Conservation (phyloP, 2,797 vertebrate species). For the Macropus fuliginosus region DNA sequence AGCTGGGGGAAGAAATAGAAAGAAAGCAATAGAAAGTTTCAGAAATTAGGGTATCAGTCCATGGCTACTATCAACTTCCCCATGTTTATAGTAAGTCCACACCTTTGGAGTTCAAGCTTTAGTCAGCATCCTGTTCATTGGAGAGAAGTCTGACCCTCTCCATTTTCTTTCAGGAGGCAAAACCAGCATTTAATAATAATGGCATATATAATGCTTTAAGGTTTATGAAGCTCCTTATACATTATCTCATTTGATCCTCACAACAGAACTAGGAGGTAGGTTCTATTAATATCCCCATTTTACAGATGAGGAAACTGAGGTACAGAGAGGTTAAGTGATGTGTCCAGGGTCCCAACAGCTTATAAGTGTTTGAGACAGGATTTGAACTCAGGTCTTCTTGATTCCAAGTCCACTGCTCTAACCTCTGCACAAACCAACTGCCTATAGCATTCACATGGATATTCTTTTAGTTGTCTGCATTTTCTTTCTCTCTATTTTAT, state of each 20-base stretch:
- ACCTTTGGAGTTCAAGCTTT: constrained; percentile 29
- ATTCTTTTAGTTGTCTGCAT: not conserved
- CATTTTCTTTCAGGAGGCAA: not conserved
- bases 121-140: not conserved
- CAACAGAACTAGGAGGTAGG: not conserved
- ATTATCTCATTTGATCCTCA: not conserved
- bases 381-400: not conserved
- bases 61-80: constrained; percentile 48
- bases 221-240: not conserved
- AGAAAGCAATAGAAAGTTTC: constrained; percentile 49
- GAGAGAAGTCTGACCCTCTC: not conserved
- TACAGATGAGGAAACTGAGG: not conserved
- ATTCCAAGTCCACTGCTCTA: not conserved
- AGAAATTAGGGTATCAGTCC: not conserved
- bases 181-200: not conserved
- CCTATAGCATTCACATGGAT: not conserved
- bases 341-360: not conserved
- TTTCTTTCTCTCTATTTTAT: not conserved
- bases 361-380: not conserved
- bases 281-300: not conserved
- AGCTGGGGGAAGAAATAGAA: constrained; percentile 30
- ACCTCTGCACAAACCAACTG: not conserved
- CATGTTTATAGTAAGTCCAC: constrained; percentile 25
- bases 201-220: not conserved
- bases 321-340: not conserved